Evolutionary conservation across 2,888 invertebrate species (phyloP), one percentile per base, ranked within the genome.

Genomic region (Cotesia congregata): DNA sequence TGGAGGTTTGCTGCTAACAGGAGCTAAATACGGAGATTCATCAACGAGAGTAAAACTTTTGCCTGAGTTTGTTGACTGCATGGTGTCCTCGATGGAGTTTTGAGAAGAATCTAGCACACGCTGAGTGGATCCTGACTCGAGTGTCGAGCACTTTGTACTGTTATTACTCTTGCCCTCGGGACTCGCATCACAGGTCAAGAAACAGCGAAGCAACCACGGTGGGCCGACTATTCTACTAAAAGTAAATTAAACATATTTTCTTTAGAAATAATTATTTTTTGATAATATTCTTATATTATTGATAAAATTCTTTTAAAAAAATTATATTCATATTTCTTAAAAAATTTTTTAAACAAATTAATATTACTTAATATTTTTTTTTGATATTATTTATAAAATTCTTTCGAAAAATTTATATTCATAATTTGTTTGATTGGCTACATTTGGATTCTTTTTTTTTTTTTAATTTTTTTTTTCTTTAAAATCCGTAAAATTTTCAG

Each of bases 211-310:
- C 15, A 98, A 88, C 86, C 97, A 97, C 74, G 93, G 92, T 0
- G 97, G 96, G 0, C 97, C 97, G 77, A 97, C 91, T 80, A 97
- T 91, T 86, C 96, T 96, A 88, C 88, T 91, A 83, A 84, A 87
- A 85, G 82, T 81, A 41, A 73, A 76, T 71, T 38, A 72, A 77
- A 72, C 60, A 68, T 61, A 68, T 69, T 64, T 12, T 15, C 9
- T 7, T 72, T 59, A 69, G 59, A 70, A 64, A 40, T 9, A 64
- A 4, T 5, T 65, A 61, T 62, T 20, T 64, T 7, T 20, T 6
- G n/a, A n/a, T n/a, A n/a, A n/a, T n/a, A n/a, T n/a, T n/a, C n/a
- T n/a, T n/a, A n/a, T n/a, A n/a, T n/a, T n/a, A n/a, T n/a, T n/a
- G n/a, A n/a, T n/a, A n/a, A n/a, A n/a, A n/a, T n/a, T n/a, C n/a